Evolutionary conservation across 92 coral and sea anemone species (phyloP), one percentile per base, ranked within the genome.

Genomic region (Desmophyllum pertusum): DNA sequence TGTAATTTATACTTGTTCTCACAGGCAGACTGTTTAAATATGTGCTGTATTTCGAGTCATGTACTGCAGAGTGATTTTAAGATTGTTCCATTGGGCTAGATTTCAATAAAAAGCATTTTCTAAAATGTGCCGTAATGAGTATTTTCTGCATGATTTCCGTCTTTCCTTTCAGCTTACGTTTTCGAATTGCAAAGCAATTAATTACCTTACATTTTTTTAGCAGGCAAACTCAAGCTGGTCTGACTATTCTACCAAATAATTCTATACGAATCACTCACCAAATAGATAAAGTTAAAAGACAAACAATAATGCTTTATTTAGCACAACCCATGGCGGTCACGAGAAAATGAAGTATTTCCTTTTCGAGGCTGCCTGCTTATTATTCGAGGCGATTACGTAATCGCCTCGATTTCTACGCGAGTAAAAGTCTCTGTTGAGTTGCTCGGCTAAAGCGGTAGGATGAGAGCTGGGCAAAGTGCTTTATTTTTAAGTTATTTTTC

Each of bases 281-380:
- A 55, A 81, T 90, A 93, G 31, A 93, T 83, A n/a, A 79, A 66
- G 84, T 90, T 93, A 59, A n/a, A 90, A 84, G 87, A 93, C 85
- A 81, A 90, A 93, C 83, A 93, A 81, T 88, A 93, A 85, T 0
- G 90, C 92, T 63, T 90, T n/a, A n/a, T n/a, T n/a, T 93, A 17
- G 96, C 93, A 85, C 81, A 90, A 48, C 91, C 69, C 93, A 89
- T 90, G 6, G 37, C 1, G 1, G 10, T 14, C 0, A 70, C 2
- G 4, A 25, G 7, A 39, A 29, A 71, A 40, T 70, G 75, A 70
- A 43, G 11, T 43, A 2, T 8, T 37, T 41, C n/a, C 3, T 11
- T 41, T 42, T 14, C 21, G 31, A 57, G 17, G 6, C 17, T 52
- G 14, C 27, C 9, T 19, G 19, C 19, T 1, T 7, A 8, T 25